phyloP scores from a whole-genome alignment of 2,888 invertebrate species.

The Magallana nippona region DNA sequence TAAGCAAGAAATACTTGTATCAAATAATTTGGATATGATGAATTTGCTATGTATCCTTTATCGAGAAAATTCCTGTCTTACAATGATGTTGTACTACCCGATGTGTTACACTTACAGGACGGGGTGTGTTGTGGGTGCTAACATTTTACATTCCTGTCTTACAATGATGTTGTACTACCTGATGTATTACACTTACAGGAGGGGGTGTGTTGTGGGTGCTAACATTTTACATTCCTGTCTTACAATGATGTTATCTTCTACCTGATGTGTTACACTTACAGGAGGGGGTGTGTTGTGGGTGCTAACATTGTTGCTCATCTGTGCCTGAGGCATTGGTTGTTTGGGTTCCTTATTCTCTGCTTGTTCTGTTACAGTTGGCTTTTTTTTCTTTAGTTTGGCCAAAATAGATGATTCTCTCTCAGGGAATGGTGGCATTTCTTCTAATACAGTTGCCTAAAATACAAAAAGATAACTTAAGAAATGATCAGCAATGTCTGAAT shows the following conservation, averaged over 20 bases:
- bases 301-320: conserved; percentile 63
- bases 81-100: no score
- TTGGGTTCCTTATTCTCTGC: conserved; percentile 68
- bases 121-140: conserved; percentile 38
- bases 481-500: no score
- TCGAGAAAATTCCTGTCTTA: no score
- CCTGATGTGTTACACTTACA: not conserved
- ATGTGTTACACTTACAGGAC: not conserved
- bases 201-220: no score
- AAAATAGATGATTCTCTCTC: conserved; percentile 98
- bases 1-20: no score
- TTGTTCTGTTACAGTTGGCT: conserved; percentile 88
- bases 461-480: not conserved
- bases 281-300: conserved; percentile 43
- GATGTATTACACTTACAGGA: no score
- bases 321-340: conserved; percentile 71
- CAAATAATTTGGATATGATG: no score
- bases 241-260: no score
- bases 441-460: conserved; percentile 92
- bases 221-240: conserved; percentile 52
- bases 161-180: conserved; percentile 54
- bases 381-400: conserved; percentile 98
- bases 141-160: no score
- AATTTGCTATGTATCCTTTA: no score
- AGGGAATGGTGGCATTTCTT: conserved; percentile 99